Conservation (phyloP, 2,113 vertebrate species). For the Salvelinus namaycush region DNA sequence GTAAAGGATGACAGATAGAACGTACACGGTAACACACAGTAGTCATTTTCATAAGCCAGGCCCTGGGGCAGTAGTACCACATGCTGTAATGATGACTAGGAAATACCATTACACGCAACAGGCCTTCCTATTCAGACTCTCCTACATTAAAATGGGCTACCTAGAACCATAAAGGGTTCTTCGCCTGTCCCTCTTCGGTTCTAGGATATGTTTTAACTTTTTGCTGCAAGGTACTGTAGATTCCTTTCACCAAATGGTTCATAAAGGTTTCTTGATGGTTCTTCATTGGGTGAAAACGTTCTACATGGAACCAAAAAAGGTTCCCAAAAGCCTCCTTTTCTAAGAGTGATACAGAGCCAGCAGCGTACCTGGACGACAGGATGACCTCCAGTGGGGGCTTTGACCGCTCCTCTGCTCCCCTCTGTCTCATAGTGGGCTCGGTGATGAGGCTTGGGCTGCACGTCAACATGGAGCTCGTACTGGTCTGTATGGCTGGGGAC, state of each 20-base stretch:
- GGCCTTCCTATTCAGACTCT: background rate
- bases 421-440: conserved; percentile 97
- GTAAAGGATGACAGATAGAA: conserved; percentile 6
- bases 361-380: conserved; percentile 89
- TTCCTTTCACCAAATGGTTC: too few relatives aligned
- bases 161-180: too few relatives aligned
- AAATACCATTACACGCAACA: conserved; percentile 28
- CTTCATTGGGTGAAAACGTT: too few relatives aligned
- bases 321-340: background rate
- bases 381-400: conserved; percentile 90
- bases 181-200: background rate
- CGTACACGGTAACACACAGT: background rate
- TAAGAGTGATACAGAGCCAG: background rate
- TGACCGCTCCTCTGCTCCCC: conserved; percentile 94
- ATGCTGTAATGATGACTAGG: conserved; percentile 5
- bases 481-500: conserved; percentile 83
- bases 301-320: too few relatives aligned
- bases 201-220: background rate
- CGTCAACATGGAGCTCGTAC: conserved; percentile 90
- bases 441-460: conserved; percentile 96
- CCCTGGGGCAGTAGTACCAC: conserved; percentile 10
- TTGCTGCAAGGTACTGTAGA: too few relatives aligned
- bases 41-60: conserved; percentile 32
- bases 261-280: too few relatives aligned
- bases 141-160: background rate